Evolutionary conservation across 2,888 invertebrate species (phyloP).

Genomic region (Sinopyrophorus schimmeli): DNA sequence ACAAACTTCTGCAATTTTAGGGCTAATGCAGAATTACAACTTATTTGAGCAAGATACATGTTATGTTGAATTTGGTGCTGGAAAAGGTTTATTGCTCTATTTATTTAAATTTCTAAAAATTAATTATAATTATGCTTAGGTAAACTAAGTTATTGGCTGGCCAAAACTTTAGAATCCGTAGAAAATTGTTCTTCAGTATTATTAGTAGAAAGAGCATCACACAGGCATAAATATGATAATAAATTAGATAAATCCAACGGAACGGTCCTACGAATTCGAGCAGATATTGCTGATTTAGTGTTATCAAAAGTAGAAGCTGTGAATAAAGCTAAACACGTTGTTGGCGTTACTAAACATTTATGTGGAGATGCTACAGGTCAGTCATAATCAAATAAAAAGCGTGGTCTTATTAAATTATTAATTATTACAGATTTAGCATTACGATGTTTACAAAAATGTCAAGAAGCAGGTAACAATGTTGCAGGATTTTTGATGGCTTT

Average conservation of each 20-base stretch:
- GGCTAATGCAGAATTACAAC: conserved; percentile 64
- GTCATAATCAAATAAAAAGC: not conserved
- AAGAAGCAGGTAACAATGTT: conserved; percentile 52
- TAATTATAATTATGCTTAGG: no score
- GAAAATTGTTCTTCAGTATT: conserved; percentile 61
- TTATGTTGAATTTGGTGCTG: conserved; percentile 87
- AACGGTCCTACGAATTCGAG: conserved; percentile 55
- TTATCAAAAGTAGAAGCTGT: conserved; percentile 61
- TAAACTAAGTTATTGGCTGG: conserved; percentile 77
- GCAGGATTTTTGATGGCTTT: conserved; percentile 75
- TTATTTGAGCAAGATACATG: conserved; percentile 67
- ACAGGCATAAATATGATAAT: conserved; percentile 80
- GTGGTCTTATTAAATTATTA: conserved; percentile 6
- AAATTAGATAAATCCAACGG: conserved; percentile 55
- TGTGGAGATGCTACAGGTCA: conserved; percentile 86
- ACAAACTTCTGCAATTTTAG: conserved; percentile 78
- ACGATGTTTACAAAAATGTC: conserved; percentile 63
- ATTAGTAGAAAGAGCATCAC: conserved; percentile 77
- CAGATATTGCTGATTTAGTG: conserved; percentile 79
- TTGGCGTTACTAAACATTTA: conserved; percentile 85
- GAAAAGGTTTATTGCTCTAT: conserved; percentile 71
- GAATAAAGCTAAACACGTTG: conserved; percentile 57
- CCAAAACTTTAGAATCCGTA: conserved; percentile 61
- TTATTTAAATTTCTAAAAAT: no score
- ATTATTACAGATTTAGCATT: conserved; percentile 68